Evolutionary conservation across 1,140 invertebrate species (phyloP).

Genomic region (Glossosoma conforme): DNA sequence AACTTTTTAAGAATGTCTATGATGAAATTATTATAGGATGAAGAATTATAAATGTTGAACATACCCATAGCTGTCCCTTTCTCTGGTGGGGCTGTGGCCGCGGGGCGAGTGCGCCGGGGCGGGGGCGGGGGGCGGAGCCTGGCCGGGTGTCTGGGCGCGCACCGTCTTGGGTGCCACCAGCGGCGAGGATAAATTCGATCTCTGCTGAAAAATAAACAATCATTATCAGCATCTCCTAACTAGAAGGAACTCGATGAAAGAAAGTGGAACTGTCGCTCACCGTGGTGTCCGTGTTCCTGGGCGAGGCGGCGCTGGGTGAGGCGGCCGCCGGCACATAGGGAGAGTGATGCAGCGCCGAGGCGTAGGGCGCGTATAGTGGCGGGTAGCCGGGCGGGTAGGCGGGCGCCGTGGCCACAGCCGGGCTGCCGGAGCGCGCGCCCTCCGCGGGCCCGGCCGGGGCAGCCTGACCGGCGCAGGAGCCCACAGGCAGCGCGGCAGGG

Average conservation of each 20-base stretch:
- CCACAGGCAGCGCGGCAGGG: conserved; percentile 19
- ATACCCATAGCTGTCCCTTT: conserved; percentile 80
- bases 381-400: conserved; percentile 58
- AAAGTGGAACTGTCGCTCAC: conserved; percentile 39
- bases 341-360: conserved; percentile 59
- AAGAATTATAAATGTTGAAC: conserved; percentile 14
- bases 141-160: conserved; percentile 45
- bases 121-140: conserved; percentile 35
- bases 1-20: no score
- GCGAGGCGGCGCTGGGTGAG: conserved; percentile 58
- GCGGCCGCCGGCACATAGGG: conserved; percentile 57
- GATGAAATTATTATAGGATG: background rate
- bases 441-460: conserved; percentile 29
- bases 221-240: background rate
- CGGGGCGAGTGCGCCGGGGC: conserved; percentile 60
- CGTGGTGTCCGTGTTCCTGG: conserved; percentile 57
- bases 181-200: conserved; percentile 49
- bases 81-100: conserved; percentile 68
- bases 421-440: conserved; percentile 40
- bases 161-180: conserved; percentile 46
- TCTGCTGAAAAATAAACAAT: conserved; percentile 36
- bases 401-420: conserved; percentile 39
- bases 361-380: conserved; percentile 69
- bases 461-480: conserved; percentile 26
- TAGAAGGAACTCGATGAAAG: background rate